Percentiles rank a stretch among this genome's conserved stretches.
phyloP scores from a whole-genome alignment of 2,797 vertebrate species.

The Tamandua tetradactyla region DNA sequence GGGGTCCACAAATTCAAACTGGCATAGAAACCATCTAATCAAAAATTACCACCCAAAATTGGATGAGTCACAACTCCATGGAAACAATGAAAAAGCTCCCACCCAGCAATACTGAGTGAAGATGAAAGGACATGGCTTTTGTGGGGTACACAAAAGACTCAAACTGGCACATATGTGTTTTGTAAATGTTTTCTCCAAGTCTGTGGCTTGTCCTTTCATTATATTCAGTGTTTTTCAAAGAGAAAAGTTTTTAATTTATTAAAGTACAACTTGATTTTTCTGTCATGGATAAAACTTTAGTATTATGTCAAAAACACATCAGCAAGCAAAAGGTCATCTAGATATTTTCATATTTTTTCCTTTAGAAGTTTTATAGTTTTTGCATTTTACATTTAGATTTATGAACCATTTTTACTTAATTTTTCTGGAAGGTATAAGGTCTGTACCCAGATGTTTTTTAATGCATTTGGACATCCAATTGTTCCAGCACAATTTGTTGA shows the following conservation, averaged over 20 bases:
- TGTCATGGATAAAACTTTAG: background rate
- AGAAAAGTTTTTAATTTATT: background rate
- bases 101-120: no score
- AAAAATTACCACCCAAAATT: no score
- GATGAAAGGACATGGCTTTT: no score
- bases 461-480: background rate
- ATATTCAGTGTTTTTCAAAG: background rate
- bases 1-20: no score
- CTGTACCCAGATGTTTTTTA: no score
- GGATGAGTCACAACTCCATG: no score
- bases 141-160: no score
- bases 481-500: background rate
- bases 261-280: background rate
- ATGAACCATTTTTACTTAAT: background rate
- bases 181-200: background rate
- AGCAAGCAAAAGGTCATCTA: background rate
- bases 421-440: background rate
- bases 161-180: no score
- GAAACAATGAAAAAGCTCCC: no score
- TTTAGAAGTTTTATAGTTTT: background rate
- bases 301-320: background rate
- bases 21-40: no score
- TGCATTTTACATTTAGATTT: no score
- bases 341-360: background rate
- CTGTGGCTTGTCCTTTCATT: background rate